Evolutionary conservation across 2,888 invertebrate species (phyloP), one percentile per base, ranked within the genome.

Genomic region (Cryptocephalus primarius): DNA sequence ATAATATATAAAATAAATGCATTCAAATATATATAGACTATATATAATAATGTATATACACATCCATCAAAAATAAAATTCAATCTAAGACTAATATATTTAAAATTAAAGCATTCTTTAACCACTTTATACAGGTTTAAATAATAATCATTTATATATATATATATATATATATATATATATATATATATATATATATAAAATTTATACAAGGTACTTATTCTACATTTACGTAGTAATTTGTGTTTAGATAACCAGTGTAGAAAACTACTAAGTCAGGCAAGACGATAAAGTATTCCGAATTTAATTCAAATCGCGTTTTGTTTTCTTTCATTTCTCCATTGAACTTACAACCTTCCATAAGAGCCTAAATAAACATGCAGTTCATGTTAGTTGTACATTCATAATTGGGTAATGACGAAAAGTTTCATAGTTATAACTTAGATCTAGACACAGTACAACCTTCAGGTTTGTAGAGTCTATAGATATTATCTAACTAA

Each of bases 241-340:
- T 47, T 49, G 53, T 53, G 53, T 51, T 44, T 48, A 43, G 33
- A 31, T 46, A 54, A 51, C 49, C 51, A 48, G 53, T 51, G 51
- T 46, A 44, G 31, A 44, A 49, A 40, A 45, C 34, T 22, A 40
- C 45, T 38, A 32, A 22, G 22, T 2, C 22, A 22, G 22, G 22
- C 22, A 22, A 22, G 22, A 22, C 22, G 22, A 22, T 22, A 22
- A 22, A 22, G 22, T 22, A 22, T 6, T 22, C 22, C 22, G 6
- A 22, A 22, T 22, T 22, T 22, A 22, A 22, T 22, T 22, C 6
- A 22, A n/a, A 22, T 22, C 22, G 22, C 22, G 22, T 22, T 22
- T 22, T 22, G 22, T 22, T 22, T 22, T 6, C 22, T 22, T 22
- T n/a, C 6, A 22, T 22, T 22, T 22, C 22, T 22, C 22, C 6